Percentiles rank a stretch among this genome's conserved stretches.
Conservation (phyloP, 1,140 invertebrate genomes). For the Cheumatopsyche charites region DNA sequence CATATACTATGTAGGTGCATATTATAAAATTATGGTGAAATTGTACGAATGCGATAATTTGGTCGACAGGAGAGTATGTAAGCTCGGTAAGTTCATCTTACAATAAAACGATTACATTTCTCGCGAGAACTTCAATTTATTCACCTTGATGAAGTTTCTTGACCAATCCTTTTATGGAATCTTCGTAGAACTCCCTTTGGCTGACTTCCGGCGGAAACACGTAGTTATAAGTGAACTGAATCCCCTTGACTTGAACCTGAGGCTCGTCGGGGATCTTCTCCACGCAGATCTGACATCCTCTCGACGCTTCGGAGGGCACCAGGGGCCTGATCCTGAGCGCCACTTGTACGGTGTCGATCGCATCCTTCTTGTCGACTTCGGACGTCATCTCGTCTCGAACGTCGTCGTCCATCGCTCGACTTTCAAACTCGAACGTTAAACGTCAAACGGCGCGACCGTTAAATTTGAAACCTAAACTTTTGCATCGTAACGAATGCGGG, state of each 20-base stretch:
- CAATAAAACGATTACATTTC: too few relatives aligned
- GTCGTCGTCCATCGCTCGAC: too few relatives aligned
- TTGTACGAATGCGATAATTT: too few relatives aligned
- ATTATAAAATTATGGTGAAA: too few relatives aligned
- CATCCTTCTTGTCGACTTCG: slow-evolving; percentile 48
- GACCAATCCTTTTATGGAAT: slow-evolving; percentile 76
- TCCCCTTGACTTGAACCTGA: slow-evolving; percentile 78
- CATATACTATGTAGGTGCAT: too few relatives aligned
- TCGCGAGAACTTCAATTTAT: too few relatives aligned
- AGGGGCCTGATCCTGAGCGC: slow-evolving; percentile 82
- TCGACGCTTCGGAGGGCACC: slow-evolving; percentile 70
- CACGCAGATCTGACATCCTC: slow-evolving; percentile 72
- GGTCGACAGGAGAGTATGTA: too few relatives aligned
- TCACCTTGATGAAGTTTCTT: slow-evolving; percentile 81
- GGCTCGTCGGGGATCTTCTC: slow-evolving; percentile 65
- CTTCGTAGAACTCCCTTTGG: slow-evolving; percentile 80
- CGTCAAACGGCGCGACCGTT: too few relatives aligned
- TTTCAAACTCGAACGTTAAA: too few relatives aligned
- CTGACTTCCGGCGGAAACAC: slow-evolving; percentile 73
- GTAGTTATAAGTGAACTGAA: slow-evolving; percentile 88
- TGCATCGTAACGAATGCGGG: too few relatives aligned
- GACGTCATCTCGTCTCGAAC: slow-evolving; percentile 45
- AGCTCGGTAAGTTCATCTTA: too few relatives aligned
- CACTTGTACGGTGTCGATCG: slow-evolving; percentile 68
- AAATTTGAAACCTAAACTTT: too few relatives aligned